Percentiles rank a stretch among this genome's conserved stretches.
These are phyloP conservation scores for Trachythela sp. DNA, from an alignment of 64 coral and sea anemone genomes.

Conservation along the genomic window DNA sequence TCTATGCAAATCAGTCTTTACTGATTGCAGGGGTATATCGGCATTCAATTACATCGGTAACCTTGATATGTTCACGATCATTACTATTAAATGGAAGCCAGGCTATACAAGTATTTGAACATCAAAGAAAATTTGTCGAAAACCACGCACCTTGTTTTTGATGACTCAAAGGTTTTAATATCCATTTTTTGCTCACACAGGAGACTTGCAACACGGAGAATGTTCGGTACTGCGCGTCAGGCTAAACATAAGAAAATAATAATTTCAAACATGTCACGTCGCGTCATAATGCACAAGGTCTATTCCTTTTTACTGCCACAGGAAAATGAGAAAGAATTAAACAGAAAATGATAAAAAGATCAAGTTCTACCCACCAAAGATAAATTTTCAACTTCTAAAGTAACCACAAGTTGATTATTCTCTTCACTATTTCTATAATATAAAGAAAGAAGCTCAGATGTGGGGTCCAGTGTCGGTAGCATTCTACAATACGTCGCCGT, in stretches of 20 bases:
- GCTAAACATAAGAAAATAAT: constrained; percentile 39
- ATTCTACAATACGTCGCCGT: too few relatives aligned
- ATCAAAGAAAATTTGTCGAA: background rate
- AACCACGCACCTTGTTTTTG: constrained; percentile 48
- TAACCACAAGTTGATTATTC: constrained; percentile 69
- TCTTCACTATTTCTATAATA: constrained; percentile 34
- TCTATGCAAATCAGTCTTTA: too few relatives aligned
- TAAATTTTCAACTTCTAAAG: constrained; percentile 68
- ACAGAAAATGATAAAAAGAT: background rate
- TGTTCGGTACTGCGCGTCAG: constrained; percentile 55
- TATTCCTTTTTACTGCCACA: too few relatives aligned
- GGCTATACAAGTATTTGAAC: too few relatives aligned
- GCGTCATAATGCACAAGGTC: too few relatives aligned
- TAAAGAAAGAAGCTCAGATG: background rate
- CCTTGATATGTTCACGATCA: too few relatives aligned
- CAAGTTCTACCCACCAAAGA: constrained; percentile 34
- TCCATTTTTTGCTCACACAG: constrained; percentile 79
- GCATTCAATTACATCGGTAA: too few relatives aligned
- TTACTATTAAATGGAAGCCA: too few relatives aligned
- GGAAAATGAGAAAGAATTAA: too few relatives aligned
- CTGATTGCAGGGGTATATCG: too few relatives aligned
- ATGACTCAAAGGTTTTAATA: constrained; percentile 66
- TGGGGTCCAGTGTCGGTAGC: background rate
- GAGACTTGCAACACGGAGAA: constrained; percentile 79
- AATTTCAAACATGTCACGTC: background rate